These are phyloP conservation scores for Drosophila erecta DNA, from an alignment of 1,140 invertebrate genomes.

Conservation along the genomic window DNA sequence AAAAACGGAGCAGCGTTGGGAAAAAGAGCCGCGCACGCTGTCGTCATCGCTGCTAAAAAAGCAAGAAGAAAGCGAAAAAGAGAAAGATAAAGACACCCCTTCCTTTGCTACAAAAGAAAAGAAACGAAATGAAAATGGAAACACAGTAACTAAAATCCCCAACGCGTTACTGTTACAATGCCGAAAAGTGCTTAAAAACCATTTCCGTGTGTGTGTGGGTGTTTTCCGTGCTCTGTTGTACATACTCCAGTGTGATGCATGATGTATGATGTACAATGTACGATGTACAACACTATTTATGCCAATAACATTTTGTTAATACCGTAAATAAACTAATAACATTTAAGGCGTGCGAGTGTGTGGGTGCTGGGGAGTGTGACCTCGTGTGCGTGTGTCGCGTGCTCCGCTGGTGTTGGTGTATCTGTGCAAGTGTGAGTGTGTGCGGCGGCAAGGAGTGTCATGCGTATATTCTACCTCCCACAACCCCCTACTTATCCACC, in stretches of 20 bases:
- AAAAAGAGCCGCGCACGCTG: conserved; percentile 69
- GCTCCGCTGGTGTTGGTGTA: conserved; percentile 46
- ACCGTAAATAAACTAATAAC: conserved; percentile 76
- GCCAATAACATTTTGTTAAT: conserved; percentile 58
- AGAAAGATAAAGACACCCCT: conserved; percentile 40
- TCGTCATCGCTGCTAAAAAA: conserved; percentile 73
- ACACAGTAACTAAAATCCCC: conserved; percentile 29
- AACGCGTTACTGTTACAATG: conserved; percentile 61
- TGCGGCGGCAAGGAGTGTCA: conserved; percentile 79
- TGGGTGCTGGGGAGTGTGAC: conserved; percentile 53
- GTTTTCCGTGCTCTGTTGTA: conserved; percentile 16
- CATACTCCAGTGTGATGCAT: conserved; percentile 34
- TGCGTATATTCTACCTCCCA: conserved; percentile 71
- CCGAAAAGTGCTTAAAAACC: conserved; percentile 47
- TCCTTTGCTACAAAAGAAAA: conserved; percentile 19
- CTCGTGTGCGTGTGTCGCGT: conserved; percentile 76
- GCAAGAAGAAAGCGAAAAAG: conserved; percentile 42
- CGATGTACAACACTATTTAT: conserved; percentile 27
- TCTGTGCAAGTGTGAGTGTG: conserved; percentile 39
- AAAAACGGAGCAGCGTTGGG: conserved; percentile 51
- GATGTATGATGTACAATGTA: conserved; percentile 20
- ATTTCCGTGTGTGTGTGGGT: conserved; percentile 9
- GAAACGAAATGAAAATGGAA: conserved; percentile 1
- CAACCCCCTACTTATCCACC: conserved; percentile 8
- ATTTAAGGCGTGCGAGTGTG: conserved; percentile 39